Evolutionary conservation across 2,888 invertebrate species (phyloP), one percentile per base, ranked within the genome.

Genomic region (Drosophila siamana): DNA sequence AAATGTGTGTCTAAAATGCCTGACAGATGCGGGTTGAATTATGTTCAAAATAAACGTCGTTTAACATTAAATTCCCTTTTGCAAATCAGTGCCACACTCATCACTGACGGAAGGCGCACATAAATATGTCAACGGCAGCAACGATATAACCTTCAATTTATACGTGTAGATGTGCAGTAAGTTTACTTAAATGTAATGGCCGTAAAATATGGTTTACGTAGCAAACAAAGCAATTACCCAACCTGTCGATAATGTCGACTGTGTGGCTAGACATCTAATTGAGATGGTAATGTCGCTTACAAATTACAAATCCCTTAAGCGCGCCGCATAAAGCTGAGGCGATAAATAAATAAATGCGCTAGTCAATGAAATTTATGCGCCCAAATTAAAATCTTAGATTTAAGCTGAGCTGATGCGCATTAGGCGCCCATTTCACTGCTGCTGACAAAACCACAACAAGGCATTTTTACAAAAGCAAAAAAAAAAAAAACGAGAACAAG

Each of bases 301-400:
- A 68, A 78, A 75, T 81, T 73, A 81, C 81, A 79, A 79, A 79
- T 79, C 78, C 69, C 81, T 48, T 73, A 81, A 79, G 74, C 64
- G 64, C 44, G 60, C 19, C 47, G 47, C 59, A 72, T 59, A 59
- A 69, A 69, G 63, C 67, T 57, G 54, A 44, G 60, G 63, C 75
- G 65, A 74, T 79, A 75, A 79, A 79, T 80, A 80, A 80, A 78
- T 80, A 73, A 78, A 69, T 74, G 51, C 55, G 56, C 50, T 50
- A 67, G 63, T 68, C 76, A 61, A 51, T 75, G 61, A 69, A 73
- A 80, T 81, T 80, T 80, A 78, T 81, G 73, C 73, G 44, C 46
- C 28, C 57, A 81, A 80, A 80, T 80, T 80, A 80, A 75, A 80
- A 75, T 78, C 79, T 78, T 73, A 70, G 69, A 69, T 71, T 69